Conservation (phyloP, 1,140 invertebrate genomes). For the Schlechtendalia chinensis region DNA sequence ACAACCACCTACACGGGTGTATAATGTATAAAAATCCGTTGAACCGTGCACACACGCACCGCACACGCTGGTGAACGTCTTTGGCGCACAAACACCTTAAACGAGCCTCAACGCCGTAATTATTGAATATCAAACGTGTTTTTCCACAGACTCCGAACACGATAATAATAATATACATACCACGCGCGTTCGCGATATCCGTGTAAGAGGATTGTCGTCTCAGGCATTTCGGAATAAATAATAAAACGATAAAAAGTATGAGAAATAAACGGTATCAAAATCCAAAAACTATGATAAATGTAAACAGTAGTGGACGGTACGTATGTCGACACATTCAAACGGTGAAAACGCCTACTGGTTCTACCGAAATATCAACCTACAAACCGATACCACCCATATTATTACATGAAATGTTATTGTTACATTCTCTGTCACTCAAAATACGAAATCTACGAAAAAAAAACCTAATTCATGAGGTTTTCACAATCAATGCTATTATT, state of each 20-base stretch:
- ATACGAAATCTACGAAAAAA: background rate
- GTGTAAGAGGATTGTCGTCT: too few relatives aligned
- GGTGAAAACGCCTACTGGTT: background rate
- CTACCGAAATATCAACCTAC: constrained; percentile 6
- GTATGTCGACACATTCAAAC: background rate
- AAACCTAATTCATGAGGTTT: background rate
- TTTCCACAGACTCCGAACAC: background rate
- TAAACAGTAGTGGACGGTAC: background rate
- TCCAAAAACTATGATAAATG: background rate
- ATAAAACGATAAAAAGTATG: background rate
- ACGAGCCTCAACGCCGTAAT: constrained; percentile 38
- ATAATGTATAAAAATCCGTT: constrained; percentile 29
- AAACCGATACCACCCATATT: background rate
- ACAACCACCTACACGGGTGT: constrained; percentile 43
- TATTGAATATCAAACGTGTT: constrained; percentile 37
- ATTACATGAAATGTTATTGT: background rate
- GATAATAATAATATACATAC: background rate
- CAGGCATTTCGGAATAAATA: too few relatives aligned
- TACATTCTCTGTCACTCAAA: background rate
- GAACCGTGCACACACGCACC: constrained; percentile 6
- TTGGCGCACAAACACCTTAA: constrained; percentile 39
- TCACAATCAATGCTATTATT: background rate
- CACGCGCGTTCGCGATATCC: too few relatives aligned
- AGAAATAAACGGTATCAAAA: background rate
- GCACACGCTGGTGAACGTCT: constrained; percentile 8